Percentiles rank a stretch among this genome's conserved stretches.
Conservation (phyloP, 2,797 vertebrate species). For the Saxicola maurus region DNA sequence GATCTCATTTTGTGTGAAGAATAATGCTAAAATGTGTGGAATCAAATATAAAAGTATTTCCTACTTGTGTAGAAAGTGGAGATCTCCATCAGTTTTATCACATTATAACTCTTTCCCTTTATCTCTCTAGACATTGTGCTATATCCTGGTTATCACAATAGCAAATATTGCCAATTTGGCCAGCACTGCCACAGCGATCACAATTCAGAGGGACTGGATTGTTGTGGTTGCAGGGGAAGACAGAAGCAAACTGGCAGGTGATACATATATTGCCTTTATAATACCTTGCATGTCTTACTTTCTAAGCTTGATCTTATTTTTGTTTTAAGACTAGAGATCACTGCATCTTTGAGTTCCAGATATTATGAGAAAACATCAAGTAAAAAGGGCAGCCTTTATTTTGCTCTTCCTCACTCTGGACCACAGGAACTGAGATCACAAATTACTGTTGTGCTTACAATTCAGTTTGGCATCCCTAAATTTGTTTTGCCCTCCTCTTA, state of each 20-base stretch:
- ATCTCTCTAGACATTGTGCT: slow-evolving; percentile 85
- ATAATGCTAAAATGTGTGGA: background rate
- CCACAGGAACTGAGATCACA: background rate
- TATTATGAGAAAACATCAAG: background rate
- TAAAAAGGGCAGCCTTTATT: background rate
- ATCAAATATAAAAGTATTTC: background rate
- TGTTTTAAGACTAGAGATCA: background rate
- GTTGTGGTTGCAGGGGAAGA: slow-evolving; percentile 95
- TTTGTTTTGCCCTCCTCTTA: background rate
- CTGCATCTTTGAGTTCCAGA: background rate
- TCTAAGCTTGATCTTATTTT: background rate
- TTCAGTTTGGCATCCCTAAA: background rate
- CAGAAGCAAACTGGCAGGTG: slow-evolving; percentile 93
- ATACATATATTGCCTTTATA: slow-evolving; percentile 39
- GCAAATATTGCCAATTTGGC: slow-evolving; percentile 96
- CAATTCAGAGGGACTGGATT: slow-evolving; percentile 98
- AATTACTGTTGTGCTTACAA: background rate
- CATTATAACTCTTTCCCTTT: background rate
- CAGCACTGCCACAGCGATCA: slow-evolving; percentile 93
- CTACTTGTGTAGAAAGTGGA: background rate
- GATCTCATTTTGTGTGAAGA: background rate
- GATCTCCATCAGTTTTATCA: background rate
- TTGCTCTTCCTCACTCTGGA: background rate
- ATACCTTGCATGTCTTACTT: background rate
- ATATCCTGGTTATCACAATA: slow-evolving; percentile 93